Evolutionary conservation across 2,888 invertebrate genomes (phyloP), one percentile per base, ranked within the genome.

Genomic region (Rhingia rostrata): DNA sequence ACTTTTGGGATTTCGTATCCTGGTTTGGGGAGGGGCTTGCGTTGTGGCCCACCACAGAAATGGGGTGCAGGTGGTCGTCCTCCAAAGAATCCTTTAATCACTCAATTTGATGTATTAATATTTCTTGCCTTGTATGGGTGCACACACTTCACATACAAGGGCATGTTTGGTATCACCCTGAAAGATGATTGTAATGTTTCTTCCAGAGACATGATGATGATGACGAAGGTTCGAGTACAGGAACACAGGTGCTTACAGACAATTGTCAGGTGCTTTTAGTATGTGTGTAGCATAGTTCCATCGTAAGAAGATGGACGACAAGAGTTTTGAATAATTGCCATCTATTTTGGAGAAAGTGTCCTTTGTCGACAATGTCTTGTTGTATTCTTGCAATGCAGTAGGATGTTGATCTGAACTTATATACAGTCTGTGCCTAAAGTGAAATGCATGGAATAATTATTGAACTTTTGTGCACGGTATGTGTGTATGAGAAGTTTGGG

Each of bases 281-380:
- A 14, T 35, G 32, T 32, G 32, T 43, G 58, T 37, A 67, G 33
- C 41, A 37, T 35, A 51, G 54, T 41, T 22, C 32, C 43, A 49
- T 66, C 64, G 32, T 33, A 63, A 37, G 56, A n/a, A 67, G 73
- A 79, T 53, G 47, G 39, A 73, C 45, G 79, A 83, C 83, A 83
- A 73, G 72, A 67, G 56, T 58, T 80, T 75, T 80, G 84, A 84
- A 84, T 84, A 84, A 84, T 80, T 75, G 64, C 80, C 75, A 70
- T 61, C 47, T 53, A 80, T 67, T 67, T 64, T 41, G 43, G 53
- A 66, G 33, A 37, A 77, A 54, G 64, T 82, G 54, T 72, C 41
- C 66, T 58, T 69, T 77, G 56, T 41, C 61, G 56, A 69, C 63
- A 37, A 9, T 30, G 43, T 41, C 56, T 37, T 22, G n/a, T 10